These are phyloP conservation scores for Aphidius ervi DNA, from an alignment of 1,140 invertebrate genomes.

Conservation along the genomic window DNA sequence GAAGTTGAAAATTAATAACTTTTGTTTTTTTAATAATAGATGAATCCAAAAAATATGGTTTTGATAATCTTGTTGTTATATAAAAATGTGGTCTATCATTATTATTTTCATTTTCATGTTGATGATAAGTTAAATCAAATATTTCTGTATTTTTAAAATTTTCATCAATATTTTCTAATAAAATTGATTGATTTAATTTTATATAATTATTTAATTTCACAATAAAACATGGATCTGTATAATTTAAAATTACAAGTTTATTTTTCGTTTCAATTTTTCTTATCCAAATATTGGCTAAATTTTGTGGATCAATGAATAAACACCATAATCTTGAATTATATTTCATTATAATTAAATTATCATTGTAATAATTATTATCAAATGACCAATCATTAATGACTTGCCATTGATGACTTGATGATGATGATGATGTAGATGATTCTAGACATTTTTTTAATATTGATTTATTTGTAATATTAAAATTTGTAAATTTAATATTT, in stretches of 20 bases:
- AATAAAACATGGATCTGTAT: slow-evolving; percentile 46
- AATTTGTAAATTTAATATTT: too few species aligned
- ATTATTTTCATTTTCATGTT: neutral
- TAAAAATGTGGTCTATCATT: slow-evolving; percentile 31
- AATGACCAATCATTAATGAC: too few species aligned
- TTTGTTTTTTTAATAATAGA: slow-evolving; percentile 63
- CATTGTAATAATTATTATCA: slow-evolving; percentile 61
- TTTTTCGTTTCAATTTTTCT: slow-evolving; percentile 64
- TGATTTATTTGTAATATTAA: too few species aligned
- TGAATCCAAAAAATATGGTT: slow-evolving; percentile 58
- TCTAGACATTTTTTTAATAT: slow-evolving; percentile 43
- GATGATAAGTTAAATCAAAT: slow-evolving; percentile 13
- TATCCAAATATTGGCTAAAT: slow-evolving; percentile 69
- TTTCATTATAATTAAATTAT: slow-evolving; percentile 66
- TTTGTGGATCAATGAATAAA: slow-evolving; percentile 70
- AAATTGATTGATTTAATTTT: slow-evolving; percentile 58
- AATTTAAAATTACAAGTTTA: slow-evolving; percentile 56
- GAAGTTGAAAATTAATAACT: slow-evolving; percentile 68
- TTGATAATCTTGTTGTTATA: slow-evolving; percentile 33
- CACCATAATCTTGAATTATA: slow-evolving; percentile 56
- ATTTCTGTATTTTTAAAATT: slow-evolving; percentile 30
- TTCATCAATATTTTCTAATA: slow-evolving; percentile 59
- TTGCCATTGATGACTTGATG: too few species aligned
- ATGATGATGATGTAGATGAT: slow-evolving; percentile 27
- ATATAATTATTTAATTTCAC: slow-evolving; percentile 57